These are phyloP conservation scores for Calcarius lapponicus DNA, from an alignment of 2,797 vertebrate species.

Conservation along the genomic window DNA sequence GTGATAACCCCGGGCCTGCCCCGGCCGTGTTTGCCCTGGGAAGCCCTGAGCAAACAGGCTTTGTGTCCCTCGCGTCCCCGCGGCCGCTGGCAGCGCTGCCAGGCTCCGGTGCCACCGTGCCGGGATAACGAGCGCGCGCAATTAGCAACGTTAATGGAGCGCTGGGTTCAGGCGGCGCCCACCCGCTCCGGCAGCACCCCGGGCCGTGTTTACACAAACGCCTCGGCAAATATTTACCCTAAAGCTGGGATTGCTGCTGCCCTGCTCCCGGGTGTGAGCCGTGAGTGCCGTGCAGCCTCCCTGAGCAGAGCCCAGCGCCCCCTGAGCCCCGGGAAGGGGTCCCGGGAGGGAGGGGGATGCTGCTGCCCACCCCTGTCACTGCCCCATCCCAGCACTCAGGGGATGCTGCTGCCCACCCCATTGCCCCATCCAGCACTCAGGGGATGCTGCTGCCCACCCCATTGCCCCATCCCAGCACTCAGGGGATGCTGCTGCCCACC, in stretches of 20 bases:
- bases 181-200: background rate
- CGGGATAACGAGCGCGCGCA: accelerated
- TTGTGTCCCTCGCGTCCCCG: background rate
- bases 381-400: background rate
- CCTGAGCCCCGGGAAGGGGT: background rate
- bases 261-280: background rate
- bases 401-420: no score
- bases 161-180: background rate
- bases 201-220: background rate
- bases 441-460: no score
- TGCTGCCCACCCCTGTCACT: no score
- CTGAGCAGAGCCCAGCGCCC: background rate
- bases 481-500: background rate
- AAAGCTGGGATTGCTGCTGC: background rate
- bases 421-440: no score
- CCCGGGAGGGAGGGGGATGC: background rate
- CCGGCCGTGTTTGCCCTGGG: background rate
- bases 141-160: background rate
- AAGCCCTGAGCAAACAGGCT: constrained; percentile 1
- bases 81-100: background rate
- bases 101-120: accelerated
- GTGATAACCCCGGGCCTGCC: background rate
- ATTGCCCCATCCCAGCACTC: no score
- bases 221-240: background rate
- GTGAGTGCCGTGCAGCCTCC: accelerated